Base-by-base conservation (phyloP, 1,140 invertebrate genomes). In the Pogonus chalceus region DNA sequence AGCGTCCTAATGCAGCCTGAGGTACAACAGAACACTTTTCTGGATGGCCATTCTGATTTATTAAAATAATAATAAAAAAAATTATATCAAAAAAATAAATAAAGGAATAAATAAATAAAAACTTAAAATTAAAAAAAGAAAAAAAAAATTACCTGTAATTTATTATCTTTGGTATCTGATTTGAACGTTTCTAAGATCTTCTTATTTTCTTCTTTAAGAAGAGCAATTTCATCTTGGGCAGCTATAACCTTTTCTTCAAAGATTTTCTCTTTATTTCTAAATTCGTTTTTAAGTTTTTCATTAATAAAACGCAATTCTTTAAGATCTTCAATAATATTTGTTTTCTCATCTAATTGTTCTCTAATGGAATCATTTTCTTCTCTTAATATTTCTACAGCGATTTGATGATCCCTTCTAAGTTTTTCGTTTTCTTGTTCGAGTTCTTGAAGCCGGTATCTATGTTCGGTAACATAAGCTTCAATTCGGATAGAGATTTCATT, bases 321-420 rank as follows among this genome's bases (percentile, higher is more conserved):
- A 12, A 59, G 18, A n/a, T n/a, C 22, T 7, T 48, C 20, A 51
- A 51, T 18, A 59, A 24, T 35, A 62, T 52, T 49, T 62, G 60
- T 61, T 21, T 66, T 65, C 37, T 65, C 68, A 31, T 71, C 69
- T 31, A 69, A 66, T 54, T 67, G 58, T 51, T 68, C 64, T 26
- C 68, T 21, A 35, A 69, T 69, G 16, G 66, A 57, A 51, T 70
- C 67, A 37, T 70, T 68, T 50, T 71, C 69, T 55, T 68, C 67
- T 22, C 65, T 37, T 1, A 68, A 58, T 24, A 65, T 69, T 23
- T 68, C 67, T 23, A 69, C 48, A 16, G 65, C 59, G 43, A 65
- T 65, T 22, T 63, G 57, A 39, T 69, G 63, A 2, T 59, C 65
- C 9, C 60, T 60, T 52, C 69, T 63, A 1, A 71, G 51, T 51